Evolutionary conservation across 2,113 vertebrate species (phyloP).

Genomic region (Cnemophilus loriae): DNA sequence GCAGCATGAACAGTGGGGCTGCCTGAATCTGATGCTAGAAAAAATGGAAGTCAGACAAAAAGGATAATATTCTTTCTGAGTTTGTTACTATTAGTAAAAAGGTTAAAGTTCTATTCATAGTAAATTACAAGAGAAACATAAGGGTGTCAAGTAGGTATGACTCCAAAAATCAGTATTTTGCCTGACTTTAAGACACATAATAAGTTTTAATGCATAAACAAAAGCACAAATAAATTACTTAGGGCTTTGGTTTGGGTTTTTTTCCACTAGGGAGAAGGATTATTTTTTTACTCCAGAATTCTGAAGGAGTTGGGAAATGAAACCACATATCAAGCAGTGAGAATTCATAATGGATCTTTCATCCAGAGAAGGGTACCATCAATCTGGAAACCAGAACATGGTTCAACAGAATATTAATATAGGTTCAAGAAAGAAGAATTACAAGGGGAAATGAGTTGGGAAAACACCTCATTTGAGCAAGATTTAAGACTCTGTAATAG

Average conservation of each 20-base stretch:
- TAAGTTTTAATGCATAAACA: background rate
- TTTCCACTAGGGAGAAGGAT: background rate
- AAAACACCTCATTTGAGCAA: background rate
- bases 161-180: background rate
- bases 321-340: background rate
- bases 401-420: background rate
- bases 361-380: background rate
- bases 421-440: background rate
- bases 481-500: background rate
- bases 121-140: background rate
- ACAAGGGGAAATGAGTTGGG: background rate
- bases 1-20: accelerated
- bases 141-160: background rate
- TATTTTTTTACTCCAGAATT: background rate
- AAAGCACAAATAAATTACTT: background rate
- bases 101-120: background rate
- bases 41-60: background rate
- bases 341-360: background rate
- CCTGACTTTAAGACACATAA: background rate
- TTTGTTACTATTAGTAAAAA: background rate
- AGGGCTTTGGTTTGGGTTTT: background rate
- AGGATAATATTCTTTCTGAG: background rate
- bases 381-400: background rate
- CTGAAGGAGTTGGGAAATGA: background rate
- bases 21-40: background rate